A percentile compares a stretch with the other conserved stretches of the same genome.
These are phyloP conservation scores for Cynopterus brachyotis DNA, from an alignment of 2,113 vertebrate species.

Conservation along the genomic window DNA sequence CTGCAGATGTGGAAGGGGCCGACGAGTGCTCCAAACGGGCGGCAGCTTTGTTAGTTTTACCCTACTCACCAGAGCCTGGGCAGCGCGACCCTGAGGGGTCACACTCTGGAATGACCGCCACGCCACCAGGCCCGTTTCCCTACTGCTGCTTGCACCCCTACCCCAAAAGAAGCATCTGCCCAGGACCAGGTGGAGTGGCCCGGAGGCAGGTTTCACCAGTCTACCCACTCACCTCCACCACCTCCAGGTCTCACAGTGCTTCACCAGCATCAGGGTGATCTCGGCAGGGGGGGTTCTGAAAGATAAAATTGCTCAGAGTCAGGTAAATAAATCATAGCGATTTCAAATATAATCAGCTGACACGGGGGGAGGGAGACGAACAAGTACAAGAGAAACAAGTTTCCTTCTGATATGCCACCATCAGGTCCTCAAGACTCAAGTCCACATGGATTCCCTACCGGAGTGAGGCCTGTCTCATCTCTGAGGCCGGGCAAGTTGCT, in stretches of 20 bases:
- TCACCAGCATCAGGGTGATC: background rate
- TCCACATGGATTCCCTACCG: background rate
- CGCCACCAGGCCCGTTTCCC: background rate
- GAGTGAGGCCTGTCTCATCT: background rate
- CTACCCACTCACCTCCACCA: background rate
- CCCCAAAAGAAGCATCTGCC: background rate
- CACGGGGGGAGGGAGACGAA: background rate
- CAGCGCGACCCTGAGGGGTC: slow-evolving; percentile 63
- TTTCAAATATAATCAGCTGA: background rate
- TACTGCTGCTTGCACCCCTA: background rate
- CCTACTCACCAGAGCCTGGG: slow-evolving; percentile 61
- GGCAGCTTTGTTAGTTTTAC: slow-evolving; percentile 80
- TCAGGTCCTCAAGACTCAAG: background rate
- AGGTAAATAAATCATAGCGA: background rate
- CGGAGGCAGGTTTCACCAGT: background rate
- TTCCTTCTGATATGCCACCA: background rate
- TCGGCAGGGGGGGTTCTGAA: slow-evolving; percentile 1
- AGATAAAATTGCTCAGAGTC: background rate
- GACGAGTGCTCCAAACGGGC: slow-evolving; percentile 81
- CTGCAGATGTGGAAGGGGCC: slow-evolving; percentile 91
- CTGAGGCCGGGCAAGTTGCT: background rate
- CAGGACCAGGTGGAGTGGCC: background rate
- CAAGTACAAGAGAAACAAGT: background rate
- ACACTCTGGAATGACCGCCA: slow-evolving; percentile 70
- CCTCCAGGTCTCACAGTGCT: background rate